Conservation (phyloP, 1,140 invertebrate genomes). For the Idris sp. region DNA sequence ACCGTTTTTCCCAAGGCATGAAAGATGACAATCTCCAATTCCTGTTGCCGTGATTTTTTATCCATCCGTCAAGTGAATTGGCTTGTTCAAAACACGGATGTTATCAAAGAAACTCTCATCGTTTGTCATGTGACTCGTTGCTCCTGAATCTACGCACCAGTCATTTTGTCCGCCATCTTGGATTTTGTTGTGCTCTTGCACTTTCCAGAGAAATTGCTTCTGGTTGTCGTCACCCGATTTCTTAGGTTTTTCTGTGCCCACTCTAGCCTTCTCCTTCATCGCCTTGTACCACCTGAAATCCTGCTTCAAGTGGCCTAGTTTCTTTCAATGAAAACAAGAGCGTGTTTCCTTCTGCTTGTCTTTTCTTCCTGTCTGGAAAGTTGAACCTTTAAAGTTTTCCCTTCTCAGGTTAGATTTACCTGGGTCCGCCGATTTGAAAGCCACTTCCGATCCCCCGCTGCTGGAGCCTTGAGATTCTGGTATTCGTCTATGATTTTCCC, state of each 20-base stretch:
- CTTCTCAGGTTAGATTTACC: not conserved
- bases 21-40: slow-evolving; percentile 28
- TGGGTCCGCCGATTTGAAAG: slow-evolving; percentile 3
- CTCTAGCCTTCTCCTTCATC: not conserved
- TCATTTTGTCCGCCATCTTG: not conserved
- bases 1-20: not conserved
- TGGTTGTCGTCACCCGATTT: not conserved
- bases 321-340: slow-evolving; percentile 27
- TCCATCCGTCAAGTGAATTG: slow-evolving; percentile 20
- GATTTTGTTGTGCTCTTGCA: not conserved
- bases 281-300: slow-evolving; percentile 16
- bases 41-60: slow-evolving; percentile 14
- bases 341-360: slow-evolving; percentile 12
- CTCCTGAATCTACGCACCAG: slow-evolving; percentile 17
- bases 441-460: slow-evolving; percentile 2
- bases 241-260: not conserved
- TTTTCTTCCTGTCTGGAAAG: not conserved
- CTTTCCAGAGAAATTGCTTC: not conserved
- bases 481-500: slow-evolving; percentile 39
- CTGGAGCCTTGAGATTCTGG: slow-evolving; percentile 8
- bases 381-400: slow-evolving; percentile 1
- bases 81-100: not conserved
- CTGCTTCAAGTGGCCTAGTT: slow-evolving; percentile 31
- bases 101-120: slow-evolving; percentile 11
- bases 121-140: slow-evolving; percentile 45